Base-by-base conservation (phyloP, 2,113 vertebrate species). In the Myiopsitta monachus region DNA sequence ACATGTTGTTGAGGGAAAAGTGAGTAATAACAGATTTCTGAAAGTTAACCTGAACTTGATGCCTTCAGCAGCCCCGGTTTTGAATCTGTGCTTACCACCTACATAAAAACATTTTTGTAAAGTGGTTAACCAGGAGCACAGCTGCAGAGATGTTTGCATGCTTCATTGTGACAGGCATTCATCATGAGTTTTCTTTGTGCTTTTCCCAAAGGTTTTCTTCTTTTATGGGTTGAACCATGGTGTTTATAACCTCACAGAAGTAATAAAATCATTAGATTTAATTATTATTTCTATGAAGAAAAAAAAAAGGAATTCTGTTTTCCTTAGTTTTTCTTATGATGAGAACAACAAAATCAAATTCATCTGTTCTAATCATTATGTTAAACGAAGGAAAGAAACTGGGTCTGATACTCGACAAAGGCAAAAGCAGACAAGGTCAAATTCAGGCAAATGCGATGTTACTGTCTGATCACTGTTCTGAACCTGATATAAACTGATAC, bases 41-140 rank as follows among this genome's bases (percentile, higher is more conserved):
- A 85, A 95, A 95, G 93, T 74, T 96, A 84, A 93, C 90, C 86
- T 95, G 94, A 98, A 97, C 96, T 95, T 85, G 5, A 76, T 97
- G 98, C 97, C 96, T 97, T 97, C 83, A 90, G 79, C 83, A 97
- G 90, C 86, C 66, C 14, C 83, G 68, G 76, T 92, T 97, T 96
- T 96, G 96, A 96, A 95, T 95, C 90, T 87, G 46, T 22, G 8
- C 94, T 97, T 96, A 90, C 98, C 97, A 98, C 97, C 97, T 97
- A 97, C 97, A 87, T 93, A 95, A 43, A 87, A 97, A 93, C 97
- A 96, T 97, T 98, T 98, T 98, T 95, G 97, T 96, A 91, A 96
- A 94, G 97, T 96, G 92, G 98, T 97, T 98, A 97, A 98, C 98
- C 97, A 97, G 92, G 91, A 96, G 91, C 90, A 88, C 98, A 97